These are phyloP conservation scores for Invenusta paracnida DNA, from an alignment of 2,888 invertebrate species.

Conservation along the genomic window DNA sequence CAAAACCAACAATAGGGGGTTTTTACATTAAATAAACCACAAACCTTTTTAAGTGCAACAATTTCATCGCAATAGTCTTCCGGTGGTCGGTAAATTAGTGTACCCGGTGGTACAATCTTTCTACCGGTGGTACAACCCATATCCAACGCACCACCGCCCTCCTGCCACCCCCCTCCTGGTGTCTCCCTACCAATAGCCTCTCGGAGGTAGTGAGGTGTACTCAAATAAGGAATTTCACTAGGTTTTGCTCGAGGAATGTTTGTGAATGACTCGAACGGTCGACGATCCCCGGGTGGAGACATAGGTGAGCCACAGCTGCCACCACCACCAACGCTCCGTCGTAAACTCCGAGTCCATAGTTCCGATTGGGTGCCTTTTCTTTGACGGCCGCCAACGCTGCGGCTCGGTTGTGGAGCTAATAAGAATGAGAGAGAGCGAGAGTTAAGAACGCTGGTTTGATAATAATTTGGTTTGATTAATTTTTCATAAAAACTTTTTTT, in stretches of 20 bases:
- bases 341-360: background rate
- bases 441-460: no score
- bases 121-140: no score
- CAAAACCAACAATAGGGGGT: no score
- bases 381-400: no score
- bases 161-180: background rate
- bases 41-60: conserved; percentile 56
- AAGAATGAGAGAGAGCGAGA: no score
- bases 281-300: background rate
- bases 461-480: no score
- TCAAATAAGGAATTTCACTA: conserved; percentile 49
- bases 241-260: background rate
- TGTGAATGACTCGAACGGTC: background rate
- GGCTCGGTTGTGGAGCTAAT: no score
- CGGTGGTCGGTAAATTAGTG: conserved; percentile 56
- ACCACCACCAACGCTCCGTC: background rate
- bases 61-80: conserved; percentile 60
- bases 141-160: background rate
- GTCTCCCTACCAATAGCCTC: conserved; percentile 56
- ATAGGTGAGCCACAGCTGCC: no score
- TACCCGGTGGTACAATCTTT: conserved; percentile 47
- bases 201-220: conserved; percentile 54
- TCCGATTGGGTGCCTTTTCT: background rate
- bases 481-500: no score
- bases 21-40: no score